Conservation (phyloP, 2,797 vertebrate genomes). For the Poeciliopsis presidionis region DNA sequence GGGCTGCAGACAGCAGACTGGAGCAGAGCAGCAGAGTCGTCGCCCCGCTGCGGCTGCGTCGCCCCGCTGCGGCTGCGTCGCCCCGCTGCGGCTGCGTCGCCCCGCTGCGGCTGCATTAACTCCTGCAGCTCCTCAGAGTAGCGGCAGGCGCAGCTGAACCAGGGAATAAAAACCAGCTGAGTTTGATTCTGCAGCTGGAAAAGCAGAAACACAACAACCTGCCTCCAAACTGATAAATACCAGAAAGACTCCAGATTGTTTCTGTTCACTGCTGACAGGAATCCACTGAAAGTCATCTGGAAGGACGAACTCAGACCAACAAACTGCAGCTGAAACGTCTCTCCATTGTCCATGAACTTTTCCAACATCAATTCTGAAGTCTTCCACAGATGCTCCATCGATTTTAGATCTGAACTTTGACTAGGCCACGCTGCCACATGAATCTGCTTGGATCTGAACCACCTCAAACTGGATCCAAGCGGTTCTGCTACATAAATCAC, state of each 20-base stretch:
- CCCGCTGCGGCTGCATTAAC: conserved; percentile 44
- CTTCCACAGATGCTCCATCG: not conserved
- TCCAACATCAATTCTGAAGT: not conserved
- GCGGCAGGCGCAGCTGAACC: conserved; percentile 6
- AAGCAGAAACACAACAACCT: conserved; percentile 19
- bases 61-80: conserved; percentile 23
- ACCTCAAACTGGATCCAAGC: not conserved
- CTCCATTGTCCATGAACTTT: not conserved
- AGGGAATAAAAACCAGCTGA: conserved; percentile 6
- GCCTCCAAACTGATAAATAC: not conserved
- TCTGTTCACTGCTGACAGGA: not conserved
- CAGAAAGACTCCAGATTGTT: not conserved
- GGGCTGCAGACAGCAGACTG: conserved; percentile 4
- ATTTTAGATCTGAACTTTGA: not conserved
- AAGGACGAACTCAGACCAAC: not conserved
- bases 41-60: conserved; percentile 27
- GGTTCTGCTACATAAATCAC: not conserved
- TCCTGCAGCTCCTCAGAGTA: conserved; percentile 46
- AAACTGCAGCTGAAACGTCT: not conserved
- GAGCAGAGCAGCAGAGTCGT: conserved; percentile 29
- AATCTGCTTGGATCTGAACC: not conserved
- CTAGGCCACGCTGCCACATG: not conserved
- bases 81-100: conserved; percentile 52
- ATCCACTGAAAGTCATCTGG: not conserved
- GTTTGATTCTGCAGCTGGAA: conserved; percentile 4